Evolutionary conservation across 2,888 invertebrate species (phyloP), one percentile per base, ranked within the genome.

Genomic region (Iphiclides podalirius): DNA sequence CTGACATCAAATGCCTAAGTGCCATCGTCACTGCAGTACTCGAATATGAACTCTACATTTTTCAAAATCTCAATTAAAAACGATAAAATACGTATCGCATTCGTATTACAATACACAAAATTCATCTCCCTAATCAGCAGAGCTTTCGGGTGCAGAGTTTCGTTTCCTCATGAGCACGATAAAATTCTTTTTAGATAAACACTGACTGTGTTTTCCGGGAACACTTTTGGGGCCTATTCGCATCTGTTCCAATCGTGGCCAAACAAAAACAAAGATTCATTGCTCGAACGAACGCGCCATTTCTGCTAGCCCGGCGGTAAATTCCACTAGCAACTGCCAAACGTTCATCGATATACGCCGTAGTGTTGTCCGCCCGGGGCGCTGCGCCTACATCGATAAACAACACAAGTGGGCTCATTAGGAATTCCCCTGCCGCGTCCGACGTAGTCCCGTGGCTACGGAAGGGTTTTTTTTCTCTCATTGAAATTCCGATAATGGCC

Each of bases 351-450:
- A 42, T 28, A 41, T 36, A 36, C 31, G 17, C 2, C 31, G 6
- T 34, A 26, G 41, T 39, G 17, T 14, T 35, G 37, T 45, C 23
- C 17, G n/a, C 20, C 4, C 4, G 8, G 35, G 12, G 23, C 26
- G 1, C 28, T 16, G 12, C 16, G 28, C 13, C 28, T 36, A 41
- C 13, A 16, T 36, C 59, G 54, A 61, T 67, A 63, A n/a, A n/a
- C n/a, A n/a, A n/a, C n/a, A n/a, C n/a, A n/a, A n/a, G 48, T 58
- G 38, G 64, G 59, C 66, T 72, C 67, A 70, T 72, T 72, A 67
- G 58, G 65, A n/a, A 72, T 72, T 53, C 58, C 41, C 43, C 17
- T 33, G 37, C 34, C 34, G 36, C 15, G 20, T 13, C 36, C 51
- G 17, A 37, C 52, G 38, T 45, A 38, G 37, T 41, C 48, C 17